These are phyloP conservation scores for Acanthococcus lagerstroemiae DNA, from an alignment of 2,888 invertebrate species.

Conservation along the genomic window DNA sequence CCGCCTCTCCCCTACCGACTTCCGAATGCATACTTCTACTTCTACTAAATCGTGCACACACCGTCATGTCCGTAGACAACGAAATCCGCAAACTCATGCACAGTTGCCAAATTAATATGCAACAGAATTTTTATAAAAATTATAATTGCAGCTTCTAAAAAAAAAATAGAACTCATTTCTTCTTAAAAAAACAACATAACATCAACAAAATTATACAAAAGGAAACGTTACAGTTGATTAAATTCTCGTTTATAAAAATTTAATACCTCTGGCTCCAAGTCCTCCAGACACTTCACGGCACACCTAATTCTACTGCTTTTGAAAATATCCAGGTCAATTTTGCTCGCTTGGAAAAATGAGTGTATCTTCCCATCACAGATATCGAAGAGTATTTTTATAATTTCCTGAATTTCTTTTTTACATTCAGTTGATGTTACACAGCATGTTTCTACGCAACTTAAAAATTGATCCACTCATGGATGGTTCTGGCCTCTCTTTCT, in stretches of 20 bases:
- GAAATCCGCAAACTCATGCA: no score
- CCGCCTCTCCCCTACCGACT: no score
- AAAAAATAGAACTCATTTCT: no score
- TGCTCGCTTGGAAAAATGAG: background rate
- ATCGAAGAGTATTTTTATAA: background rate
- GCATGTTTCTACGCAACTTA: background rate
- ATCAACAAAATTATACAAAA: no score
- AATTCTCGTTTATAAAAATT: background rate
- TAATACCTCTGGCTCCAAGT: background rate
- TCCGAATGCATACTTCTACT: no score
- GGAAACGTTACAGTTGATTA: no score
- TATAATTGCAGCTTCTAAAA: no score
- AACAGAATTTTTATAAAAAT: no score
- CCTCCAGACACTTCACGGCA: slow-evolving; percentile 4
- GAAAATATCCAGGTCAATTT: background rate
- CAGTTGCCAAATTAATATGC: no score
- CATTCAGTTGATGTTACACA: background rate
- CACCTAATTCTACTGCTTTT: background rate
- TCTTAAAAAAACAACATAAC: no score
- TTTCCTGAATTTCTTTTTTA: background rate
- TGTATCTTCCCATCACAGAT: background rate
- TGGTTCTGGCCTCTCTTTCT: background rate
- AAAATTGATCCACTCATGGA: background rate
- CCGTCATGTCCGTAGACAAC: no score
- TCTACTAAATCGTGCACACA: no score